Evolutionary conservation across 2,797 vertebrate species (phyloP).

Genomic region (Manis pentadactyla): DNA sequence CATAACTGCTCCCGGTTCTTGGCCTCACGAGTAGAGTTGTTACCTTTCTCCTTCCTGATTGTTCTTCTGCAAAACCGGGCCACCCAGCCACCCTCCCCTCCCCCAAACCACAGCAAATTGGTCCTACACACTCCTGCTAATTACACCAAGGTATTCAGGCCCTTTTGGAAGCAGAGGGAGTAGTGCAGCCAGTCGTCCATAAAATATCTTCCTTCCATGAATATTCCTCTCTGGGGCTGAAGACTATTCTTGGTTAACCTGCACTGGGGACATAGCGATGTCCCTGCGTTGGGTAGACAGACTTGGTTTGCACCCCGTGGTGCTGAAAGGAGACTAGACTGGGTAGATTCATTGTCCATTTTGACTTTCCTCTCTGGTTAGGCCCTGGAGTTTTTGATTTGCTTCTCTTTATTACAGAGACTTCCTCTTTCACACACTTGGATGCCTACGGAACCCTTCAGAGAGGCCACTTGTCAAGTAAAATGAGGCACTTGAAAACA

Average conservation of each 20-base stretch:
- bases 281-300: not conserved
- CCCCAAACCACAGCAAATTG: not conserved
- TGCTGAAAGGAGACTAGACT: not conserved
- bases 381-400: not conserved
- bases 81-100: no score
- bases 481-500: conserved; percentile 58
- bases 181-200: not conserved
- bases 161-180: not conserved
- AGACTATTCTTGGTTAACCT: not conserved
- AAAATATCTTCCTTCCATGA: not conserved
- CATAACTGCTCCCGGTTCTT: not conserved
- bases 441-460: not conserved
- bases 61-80: not conserved
- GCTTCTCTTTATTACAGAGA: not conserved
- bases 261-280: not conserved
- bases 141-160: not conserved
- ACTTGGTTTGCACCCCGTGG: not conserved
- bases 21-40: not conserved
- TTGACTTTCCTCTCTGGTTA: not conserved
- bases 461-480: conserved; percentile 31
- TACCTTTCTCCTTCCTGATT: not conserved
- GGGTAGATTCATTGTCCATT: not conserved
- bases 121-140: not conserved
- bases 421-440: conserved; percentile 42
- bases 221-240: not conserved